These are phyloP conservation scores for Coptotermes formosanus DNA, from an alignment of 1,140 invertebrate species.

Conservation along the genomic window DNA sequence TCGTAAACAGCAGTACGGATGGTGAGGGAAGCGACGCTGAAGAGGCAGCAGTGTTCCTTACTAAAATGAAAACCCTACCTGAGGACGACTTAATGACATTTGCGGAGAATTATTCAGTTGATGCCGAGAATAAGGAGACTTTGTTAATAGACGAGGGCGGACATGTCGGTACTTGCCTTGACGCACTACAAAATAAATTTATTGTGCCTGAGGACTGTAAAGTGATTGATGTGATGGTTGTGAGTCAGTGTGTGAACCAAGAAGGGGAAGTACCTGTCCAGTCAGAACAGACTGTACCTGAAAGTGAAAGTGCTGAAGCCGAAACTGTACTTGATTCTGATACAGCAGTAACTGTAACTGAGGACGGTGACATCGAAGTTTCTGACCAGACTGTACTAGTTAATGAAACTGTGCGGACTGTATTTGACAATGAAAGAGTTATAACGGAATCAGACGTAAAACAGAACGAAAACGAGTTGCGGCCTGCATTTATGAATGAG, in stretches of 20 bases:
- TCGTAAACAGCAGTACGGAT: slow-evolving; percentile 59
- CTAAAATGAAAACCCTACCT: background rate
- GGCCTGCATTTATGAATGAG: slow-evolving; percentile 42
- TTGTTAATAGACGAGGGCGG: background rate
- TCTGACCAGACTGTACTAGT: no score
- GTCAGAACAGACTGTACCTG: background rate
- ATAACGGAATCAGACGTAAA: background rate
- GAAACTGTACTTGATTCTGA: no score
- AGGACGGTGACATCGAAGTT: no score
- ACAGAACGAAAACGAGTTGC: no score
- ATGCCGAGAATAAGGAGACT: background rate
- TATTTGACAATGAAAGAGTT: background rate
- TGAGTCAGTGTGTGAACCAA: background rate
- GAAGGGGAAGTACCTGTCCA: background rate
- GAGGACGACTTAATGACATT: background rate
- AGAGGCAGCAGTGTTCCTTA: background rate
- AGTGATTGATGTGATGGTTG: background rate
- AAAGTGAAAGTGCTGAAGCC: background rate
- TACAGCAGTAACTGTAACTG: no score
- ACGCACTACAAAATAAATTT: background rate
- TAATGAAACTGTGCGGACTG: no score
- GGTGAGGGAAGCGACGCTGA: slow-evolving; percentile 45
- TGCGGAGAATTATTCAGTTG: background rate
- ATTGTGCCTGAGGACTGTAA: background rate
- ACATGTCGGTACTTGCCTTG: background rate